phyloP scores from a whole-genome alignment of 1,140 invertebrate genomes.

The roundworm (Caenorhabditis elegans) region WBcel235 BX284602.5:7337501-7338000 shows the following conservation, averaged over 20 bases:
- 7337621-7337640: not conserved
- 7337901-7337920: not conserved
- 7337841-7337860: constrained; percentile 5
- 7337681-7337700: not conserved
- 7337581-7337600: not conserved
- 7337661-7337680: not conserved
- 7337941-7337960: too few species aligned
- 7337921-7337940: not conserved
- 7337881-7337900: not conserved
- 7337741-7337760: not conserved
- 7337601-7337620: not conserved
- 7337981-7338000: too few species aligned
- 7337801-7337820: constrained; percentile 24
- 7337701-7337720: constrained; percentile 25
- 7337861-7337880: constrained; percentile 7
- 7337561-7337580: too few species aligned
- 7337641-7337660: constrained; percentile 31
- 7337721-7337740: constrained; percentile 28
- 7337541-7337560: too few species aligned
- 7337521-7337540: too few species aligned
- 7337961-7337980: too few species aligned
- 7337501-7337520: too few species aligned
- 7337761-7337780: not conserved
- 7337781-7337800: not conserved
- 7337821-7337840: constrained; percentile 27